phyloP scores from a whole-genome alignment of 2,797 vertebrate species.

The Molossus alvarezi region DNA sequence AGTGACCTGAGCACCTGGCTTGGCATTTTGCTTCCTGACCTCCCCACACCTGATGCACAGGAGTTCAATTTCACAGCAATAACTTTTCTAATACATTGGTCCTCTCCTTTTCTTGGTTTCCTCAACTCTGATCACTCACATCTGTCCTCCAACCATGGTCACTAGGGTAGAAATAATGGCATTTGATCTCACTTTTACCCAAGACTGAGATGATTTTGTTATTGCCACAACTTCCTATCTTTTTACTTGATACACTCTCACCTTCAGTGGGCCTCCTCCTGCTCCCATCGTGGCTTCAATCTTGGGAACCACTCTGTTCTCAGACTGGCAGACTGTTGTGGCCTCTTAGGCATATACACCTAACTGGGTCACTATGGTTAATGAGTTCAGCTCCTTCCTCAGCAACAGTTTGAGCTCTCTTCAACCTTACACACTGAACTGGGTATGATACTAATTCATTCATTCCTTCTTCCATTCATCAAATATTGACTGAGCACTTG shows the following conservation, averaged over 20 bases:
- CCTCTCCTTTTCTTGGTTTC: neutral
- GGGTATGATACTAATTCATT: neutral
- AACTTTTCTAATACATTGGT: neutral
- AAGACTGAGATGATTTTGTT: constrained; percentile 14
- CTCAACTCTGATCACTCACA: neutral
- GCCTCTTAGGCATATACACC: neutral
- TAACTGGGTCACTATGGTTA: neutral
- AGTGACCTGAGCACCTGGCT: neutral
- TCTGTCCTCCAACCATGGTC: neutral
- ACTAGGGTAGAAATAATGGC: neutral
- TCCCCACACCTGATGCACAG: neutral
- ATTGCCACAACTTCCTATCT: neutral
- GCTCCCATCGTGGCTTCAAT: neutral
- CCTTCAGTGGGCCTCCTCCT: neutral
- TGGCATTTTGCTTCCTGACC: neutral
- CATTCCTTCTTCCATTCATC: neutral
- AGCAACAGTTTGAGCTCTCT: neutral
- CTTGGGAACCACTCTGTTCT: neutral
- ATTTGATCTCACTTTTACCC: constrained; percentile 23
- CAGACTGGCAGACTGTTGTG: neutral
- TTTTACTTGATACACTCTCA: neutral
- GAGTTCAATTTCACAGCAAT: neutral
- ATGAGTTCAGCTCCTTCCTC: constrained; percentile 23
- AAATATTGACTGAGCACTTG: constrained; percentile 32
- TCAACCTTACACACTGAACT: neutral